phyloP scores from a whole-genome alignment of 2,797 vertebrate genomes.

The Mus caroli region DNA sequence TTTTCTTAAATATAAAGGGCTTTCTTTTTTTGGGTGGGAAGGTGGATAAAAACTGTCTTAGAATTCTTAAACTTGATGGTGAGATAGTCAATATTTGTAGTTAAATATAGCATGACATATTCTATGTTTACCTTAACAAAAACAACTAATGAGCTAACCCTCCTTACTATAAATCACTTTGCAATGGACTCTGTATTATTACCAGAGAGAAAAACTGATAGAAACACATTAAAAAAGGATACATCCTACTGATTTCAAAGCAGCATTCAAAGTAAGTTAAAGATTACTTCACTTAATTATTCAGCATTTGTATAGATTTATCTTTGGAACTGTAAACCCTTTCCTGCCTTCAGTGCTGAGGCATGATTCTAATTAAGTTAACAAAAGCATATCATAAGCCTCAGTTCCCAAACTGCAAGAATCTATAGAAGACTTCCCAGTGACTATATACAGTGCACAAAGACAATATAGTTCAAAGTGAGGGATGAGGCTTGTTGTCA shows the following conservation, averaged over 20 bases:
- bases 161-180: constrained; percentile 62
- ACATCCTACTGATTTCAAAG: constrained; percentile 19
- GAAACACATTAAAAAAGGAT: constrained; percentile 29
- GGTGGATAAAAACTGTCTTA: constrained; percentile 5
- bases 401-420: constrained; percentile 51
- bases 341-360: constrained; percentile 33
- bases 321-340: constrained; percentile 69
- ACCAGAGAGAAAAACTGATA: background rate
- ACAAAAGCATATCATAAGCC: constrained; percentile 63
- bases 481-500: constrained; percentile 49
- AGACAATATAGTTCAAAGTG: constrained; percentile 44
- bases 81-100: constrained; percentile 5
- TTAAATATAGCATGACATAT: constrained; percentile 37
- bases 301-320: constrained; percentile 59
- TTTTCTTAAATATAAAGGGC: constrained; percentile 41
- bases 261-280: constrained; percentile 58
- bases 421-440: constrained; percentile 57
- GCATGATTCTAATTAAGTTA: constrained; percentile 66
- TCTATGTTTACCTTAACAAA: background rate
- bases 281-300: constrained; percentile 60
- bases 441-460: background rate
- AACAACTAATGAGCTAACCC: constrained; percentile 38
- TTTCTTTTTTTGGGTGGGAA: constrained; percentile 35
- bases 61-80: constrained; percentile 40
- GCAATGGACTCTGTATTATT: constrained; percentile 58